phyloP scores from a whole-genome alignment of 2,888 invertebrate species.

The Lordiphosa fenestrarum region DNA sequence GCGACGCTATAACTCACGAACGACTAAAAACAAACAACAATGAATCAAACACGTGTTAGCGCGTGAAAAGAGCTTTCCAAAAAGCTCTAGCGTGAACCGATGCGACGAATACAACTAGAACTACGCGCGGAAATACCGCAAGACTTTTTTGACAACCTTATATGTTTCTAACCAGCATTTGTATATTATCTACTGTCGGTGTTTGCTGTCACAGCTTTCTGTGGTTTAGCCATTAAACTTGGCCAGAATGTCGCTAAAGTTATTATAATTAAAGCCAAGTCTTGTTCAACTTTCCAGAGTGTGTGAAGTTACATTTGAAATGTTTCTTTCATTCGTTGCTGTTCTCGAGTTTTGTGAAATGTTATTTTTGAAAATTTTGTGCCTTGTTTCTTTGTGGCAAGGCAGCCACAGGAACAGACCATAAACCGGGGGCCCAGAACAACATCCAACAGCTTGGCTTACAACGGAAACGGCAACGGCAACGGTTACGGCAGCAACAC shows the following conservation, averaged over 20 bases:
- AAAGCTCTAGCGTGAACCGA: no score
- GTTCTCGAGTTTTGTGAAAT: constrained; percentile 35
- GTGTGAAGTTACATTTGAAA: constrained; percentile 37
- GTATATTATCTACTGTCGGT: constrained; percentile 16
- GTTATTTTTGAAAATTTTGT: constrained; percentile 62
- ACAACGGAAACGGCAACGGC: constrained; percentile 55
- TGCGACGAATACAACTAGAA: no score
- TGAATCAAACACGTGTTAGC: no score
- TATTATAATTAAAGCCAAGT: constrained; percentile 54
- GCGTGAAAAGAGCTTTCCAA: no score
- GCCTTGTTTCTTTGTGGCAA: constrained; percentile 44
- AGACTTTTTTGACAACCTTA: no score
- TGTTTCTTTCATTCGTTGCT: constrained; percentile 25
- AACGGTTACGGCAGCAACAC: constrained; percentile 28
- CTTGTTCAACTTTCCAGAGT: constrained; percentile 31
- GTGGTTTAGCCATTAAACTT: constrained; percentile 31
- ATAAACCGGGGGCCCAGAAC: constrained; percentile 43
- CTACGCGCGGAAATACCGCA: no score
- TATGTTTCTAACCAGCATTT: no score
- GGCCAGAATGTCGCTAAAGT: constrained; percentile 20
- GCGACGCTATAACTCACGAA: no score
- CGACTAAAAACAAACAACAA: no score
- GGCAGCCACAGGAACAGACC: constrained; percentile 33
- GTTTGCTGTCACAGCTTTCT: constrained; percentile 16
- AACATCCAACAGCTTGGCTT: constrained; percentile 68